Conservation (phyloP, 2,888 invertebrate species). For the Erpobdella octoculata region DNA sequence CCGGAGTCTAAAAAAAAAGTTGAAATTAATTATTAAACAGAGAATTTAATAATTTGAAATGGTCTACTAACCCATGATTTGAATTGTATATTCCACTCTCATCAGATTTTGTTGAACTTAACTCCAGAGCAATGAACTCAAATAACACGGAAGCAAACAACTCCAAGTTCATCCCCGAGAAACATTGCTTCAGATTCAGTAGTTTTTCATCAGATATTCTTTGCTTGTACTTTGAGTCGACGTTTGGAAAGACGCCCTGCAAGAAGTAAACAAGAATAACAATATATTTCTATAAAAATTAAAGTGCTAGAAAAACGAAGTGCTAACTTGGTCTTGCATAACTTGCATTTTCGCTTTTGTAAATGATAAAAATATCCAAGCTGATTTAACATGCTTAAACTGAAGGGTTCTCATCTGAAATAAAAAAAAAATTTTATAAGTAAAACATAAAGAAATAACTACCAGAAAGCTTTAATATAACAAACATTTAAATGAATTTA, state of each 20-base stretch:
- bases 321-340: background rate
- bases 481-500: background rate
- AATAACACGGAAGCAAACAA: constrained; percentile 31
- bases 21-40: background rate
- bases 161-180: constrained; percentile 31
- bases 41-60: background rate
- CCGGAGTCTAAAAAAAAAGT: constrained; percentile 20
- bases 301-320: background rate
- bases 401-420: background rate
- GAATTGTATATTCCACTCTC: constrained; percentile 32
- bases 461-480: background rate
- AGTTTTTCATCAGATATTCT: constrained; percentile 17
- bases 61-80: background rate
- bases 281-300: background rate
- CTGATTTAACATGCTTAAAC: background rate
- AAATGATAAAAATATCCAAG: background rate
- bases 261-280: background rate
- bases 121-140: constrained; percentile 33
- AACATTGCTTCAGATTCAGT: constrained; percentile 16
- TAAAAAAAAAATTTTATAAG: background rate
- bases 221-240: constrained; percentile 32
- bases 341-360: background rate
- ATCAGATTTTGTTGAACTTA: constrained; percentile 30
- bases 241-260: constrained; percentile 35
- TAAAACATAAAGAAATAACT: background rate